phyloP scores from a whole-genome alignment of 2,113 vertebrate species.

The Cynocephalus volans region DNA sequence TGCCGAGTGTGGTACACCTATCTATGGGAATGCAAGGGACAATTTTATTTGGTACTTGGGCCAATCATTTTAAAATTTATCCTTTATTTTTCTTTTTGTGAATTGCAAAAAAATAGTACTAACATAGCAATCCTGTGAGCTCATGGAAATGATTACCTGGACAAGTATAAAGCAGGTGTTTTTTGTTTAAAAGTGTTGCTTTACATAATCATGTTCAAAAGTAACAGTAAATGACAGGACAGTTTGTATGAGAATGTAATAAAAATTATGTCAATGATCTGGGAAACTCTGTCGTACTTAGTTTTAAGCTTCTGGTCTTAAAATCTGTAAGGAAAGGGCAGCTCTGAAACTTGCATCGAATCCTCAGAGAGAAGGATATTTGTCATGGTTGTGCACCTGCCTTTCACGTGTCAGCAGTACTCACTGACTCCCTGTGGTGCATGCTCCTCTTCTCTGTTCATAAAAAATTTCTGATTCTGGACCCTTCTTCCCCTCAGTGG shows the following conservation, averaged over 20 bases:
- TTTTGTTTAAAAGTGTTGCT: not conserved
- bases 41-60: not conserved
- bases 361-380: not conserved
- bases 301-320: not conserved
- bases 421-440: not conserved
- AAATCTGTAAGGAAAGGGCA: not conserved
- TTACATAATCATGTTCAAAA: not conserved
- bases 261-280: not conserved
- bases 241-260: not conserved
- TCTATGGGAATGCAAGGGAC: not conserved
- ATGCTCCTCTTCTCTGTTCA: not conserved
- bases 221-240: not conserved
- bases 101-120: not conserved
- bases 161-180: not conserved
- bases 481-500: rapidly evolving
- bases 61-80: not conserved
- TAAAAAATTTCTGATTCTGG: not conserved
- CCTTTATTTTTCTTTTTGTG: not conserved
- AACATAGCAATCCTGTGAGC: not conserved
- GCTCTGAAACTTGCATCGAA: not conserved
- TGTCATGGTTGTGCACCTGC: not conserved
- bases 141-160: not conserved
- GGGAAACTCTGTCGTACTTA: not conserved
- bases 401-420: not conserved
- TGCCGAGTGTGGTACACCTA: not conserved